These are phyloP conservation scores for Poeciliopsis turrubarensis DNA, from an alignment of 2,113 vertebrate genomes.

Conservation along the genomic window DNA sequence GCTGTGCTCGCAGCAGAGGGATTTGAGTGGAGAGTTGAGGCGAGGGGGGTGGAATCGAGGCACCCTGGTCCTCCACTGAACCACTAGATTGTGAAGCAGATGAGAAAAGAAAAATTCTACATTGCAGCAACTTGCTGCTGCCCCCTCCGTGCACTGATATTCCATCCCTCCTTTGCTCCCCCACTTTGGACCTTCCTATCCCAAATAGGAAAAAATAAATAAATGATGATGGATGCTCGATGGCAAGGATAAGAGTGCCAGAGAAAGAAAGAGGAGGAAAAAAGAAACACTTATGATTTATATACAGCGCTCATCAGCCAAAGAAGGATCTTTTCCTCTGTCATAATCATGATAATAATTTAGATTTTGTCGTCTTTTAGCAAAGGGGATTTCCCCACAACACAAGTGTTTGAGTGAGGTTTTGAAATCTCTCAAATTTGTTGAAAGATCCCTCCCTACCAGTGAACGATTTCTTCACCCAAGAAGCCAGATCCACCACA, in stretches of 20 bases:
- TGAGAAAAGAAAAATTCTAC: conserved; percentile 47
- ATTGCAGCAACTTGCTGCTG: conserved; percentile 56
- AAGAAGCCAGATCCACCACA: conserved; percentile 59
- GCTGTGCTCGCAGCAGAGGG: conserved; percentile 81
- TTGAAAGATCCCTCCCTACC: conserved; percentile 52
- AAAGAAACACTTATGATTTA: conserved; percentile 73
- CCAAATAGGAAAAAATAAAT: conserved; percentile 74
- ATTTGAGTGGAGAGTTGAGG: conserved; percentile 74
- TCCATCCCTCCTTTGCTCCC: conserved; percentile 50
- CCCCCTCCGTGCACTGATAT: conserved; percentile 42
- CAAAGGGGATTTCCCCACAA: conserved; percentile 49
- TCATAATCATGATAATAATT: conserved; percentile 53
- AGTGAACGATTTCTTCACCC: conserved; percentile 52
- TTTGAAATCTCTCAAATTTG: conserved; percentile 61
- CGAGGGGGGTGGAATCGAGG: conserved; percentile 68
- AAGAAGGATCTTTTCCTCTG: conserved; percentile 60
- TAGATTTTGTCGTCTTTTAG: conserved; percentile 26
- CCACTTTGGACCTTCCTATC: conserved; percentile 62
- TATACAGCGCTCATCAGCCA: conserved; percentile 52
- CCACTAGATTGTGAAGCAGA: conserved; percentile 75
- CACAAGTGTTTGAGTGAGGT: conserved; percentile 19
- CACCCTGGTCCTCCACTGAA: conserved; percentile 76
- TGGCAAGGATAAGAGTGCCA: conserved; percentile 73
- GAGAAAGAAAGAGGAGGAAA: conserved; percentile 58
- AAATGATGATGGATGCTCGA: conserved; percentile 71